Evolutionary conservation across 2,797 vertebrate species (phyloP).

Genomic region (Sebastes iracundus): DNA sequence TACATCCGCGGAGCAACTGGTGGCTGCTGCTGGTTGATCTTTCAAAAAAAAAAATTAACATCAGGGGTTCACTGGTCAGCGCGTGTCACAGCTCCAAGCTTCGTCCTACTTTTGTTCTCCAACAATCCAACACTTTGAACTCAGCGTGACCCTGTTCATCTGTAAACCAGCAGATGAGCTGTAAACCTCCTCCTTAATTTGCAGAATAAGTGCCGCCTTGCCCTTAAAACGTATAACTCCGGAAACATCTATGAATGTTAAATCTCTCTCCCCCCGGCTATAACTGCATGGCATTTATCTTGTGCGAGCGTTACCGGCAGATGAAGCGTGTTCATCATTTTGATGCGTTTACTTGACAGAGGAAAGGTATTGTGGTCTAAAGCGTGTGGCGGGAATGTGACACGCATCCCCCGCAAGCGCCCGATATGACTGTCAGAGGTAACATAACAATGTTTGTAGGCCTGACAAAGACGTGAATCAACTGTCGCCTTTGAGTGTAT

Average conservation of each 20-base stretch:
- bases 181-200: slow-evolving; percentile 40
- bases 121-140: slow-evolving; percentile 26
- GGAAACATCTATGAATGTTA: slow-evolving; percentile 34
- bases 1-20: slow-evolving; percentile 43
- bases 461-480: slow-evolving; percentile 46
- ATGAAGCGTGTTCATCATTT: slow-evolving; percentile 62
- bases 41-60: not conserved
- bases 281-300: slow-evolving; percentile 36
- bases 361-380: slow-evolving; percentile 40
- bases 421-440: slow-evolving; percentile 29
- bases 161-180: slow-evolving; percentile 18
- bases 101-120: not conserved
- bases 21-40: slow-evolving; percentile 28
- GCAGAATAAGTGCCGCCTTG: slow-evolving; percentile 14
- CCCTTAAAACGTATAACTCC: slow-evolving; percentile 36
- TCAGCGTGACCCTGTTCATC: slow-evolving; percentile 5
- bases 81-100: not conserved
- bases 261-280: slow-evolving; percentile 13
- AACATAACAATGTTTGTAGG: slow-evolving; percentile 39
- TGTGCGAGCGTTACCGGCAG: slow-evolving; percentile 38
- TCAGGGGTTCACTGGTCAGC: slow-evolving; percentile 9
- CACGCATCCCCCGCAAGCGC: slow-evolving; percentile 20
- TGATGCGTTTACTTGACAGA: slow-evolving; percentile 53
- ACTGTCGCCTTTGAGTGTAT: slow-evolving; percentile 7
- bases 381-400: slow-evolving; percentile 33